These are phyloP conservation scores for Orthosia cruda DNA, from an alignment of 2,888 invertebrate species.

Conservation along the genomic window DNA sequence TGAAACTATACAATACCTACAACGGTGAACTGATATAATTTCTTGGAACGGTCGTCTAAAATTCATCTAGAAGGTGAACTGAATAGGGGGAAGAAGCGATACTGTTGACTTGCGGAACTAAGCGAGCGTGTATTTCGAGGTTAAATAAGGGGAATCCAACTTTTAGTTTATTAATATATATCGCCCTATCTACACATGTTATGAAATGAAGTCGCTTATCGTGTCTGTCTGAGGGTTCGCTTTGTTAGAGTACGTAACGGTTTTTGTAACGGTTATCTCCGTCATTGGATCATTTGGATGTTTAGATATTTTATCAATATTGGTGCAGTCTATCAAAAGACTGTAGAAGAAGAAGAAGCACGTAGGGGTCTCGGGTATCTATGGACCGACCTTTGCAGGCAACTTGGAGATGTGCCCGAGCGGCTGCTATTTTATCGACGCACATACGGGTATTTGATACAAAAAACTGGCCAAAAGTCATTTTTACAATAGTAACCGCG, in stretches of 20 bases:
- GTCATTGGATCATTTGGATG: too few relatives aligned
- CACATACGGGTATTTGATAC: too few relatives aligned
- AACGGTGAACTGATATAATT: background rate
- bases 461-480: too few relatives aligned
- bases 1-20: conserved; percentile 16
- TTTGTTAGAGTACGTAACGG: too few relatives aligned
- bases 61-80: conserved; percentile 18
- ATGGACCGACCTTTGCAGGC: background rate
- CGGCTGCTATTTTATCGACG: background rate
- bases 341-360: too few relatives aligned
- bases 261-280: too few relatives aligned
- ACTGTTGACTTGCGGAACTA: background rate
- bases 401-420: background rate
- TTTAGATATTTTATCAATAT: background rate
- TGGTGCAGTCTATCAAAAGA: background rate
- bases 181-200: too few relatives aligned
- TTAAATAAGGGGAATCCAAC: background rate
- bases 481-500: too few relatives aligned
- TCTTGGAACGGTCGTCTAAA: conserved; percentile 27
- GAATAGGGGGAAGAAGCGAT: background rate
- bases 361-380: background rate
- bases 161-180: too few relatives aligned
- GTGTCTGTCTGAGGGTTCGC: too few relatives aligned
- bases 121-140: background rate
- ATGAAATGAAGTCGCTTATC: too few relatives aligned